phyloP scores from a whole-genome alignment of 2,113 vertebrate genomes.

The Phalacrocorax pelagicus region DNA sequence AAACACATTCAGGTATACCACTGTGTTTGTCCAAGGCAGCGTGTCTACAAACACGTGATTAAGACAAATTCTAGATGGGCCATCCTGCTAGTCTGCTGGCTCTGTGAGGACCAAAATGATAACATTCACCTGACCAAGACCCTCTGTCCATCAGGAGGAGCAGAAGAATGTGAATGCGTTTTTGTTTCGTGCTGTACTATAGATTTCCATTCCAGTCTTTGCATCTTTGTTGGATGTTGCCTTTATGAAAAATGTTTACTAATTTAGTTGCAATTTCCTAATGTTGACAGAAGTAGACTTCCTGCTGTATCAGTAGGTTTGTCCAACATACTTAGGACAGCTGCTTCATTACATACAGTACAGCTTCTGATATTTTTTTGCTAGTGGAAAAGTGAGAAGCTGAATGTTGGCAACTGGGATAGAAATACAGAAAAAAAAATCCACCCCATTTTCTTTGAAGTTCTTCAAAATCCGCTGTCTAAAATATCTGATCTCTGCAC shows the following conservation, averaged over 20 bases:
- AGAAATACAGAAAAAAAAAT: background rate
- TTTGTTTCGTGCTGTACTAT: background rate
- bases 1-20: background rate
- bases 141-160: background rate
- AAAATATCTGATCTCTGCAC: background rate
- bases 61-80: background rate
- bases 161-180: background rate
- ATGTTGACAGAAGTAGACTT: background rate
- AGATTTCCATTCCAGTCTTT: background rate
- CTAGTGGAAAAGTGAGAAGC: background rate
- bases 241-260: background rate
- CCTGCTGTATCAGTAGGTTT: background rate
- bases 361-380: background rate
- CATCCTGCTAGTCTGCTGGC: background rate
- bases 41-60: background rate
- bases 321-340: background rate
- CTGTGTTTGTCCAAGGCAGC: background rate
- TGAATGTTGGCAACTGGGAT: background rate
- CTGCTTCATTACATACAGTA: accelerated
- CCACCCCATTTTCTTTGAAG: background rate
- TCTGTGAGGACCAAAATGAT: background rate
- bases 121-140: background rate
- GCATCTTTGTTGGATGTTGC: background rate
- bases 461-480: background rate
- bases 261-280: background rate